A percentile compares a stretch with the other conserved stretches of the same genome.
These are phyloP conservation scores for Diprion similis DNA, from an alignment of 1,140 invertebrate genomes.

Conservation along the genomic window DNA sequence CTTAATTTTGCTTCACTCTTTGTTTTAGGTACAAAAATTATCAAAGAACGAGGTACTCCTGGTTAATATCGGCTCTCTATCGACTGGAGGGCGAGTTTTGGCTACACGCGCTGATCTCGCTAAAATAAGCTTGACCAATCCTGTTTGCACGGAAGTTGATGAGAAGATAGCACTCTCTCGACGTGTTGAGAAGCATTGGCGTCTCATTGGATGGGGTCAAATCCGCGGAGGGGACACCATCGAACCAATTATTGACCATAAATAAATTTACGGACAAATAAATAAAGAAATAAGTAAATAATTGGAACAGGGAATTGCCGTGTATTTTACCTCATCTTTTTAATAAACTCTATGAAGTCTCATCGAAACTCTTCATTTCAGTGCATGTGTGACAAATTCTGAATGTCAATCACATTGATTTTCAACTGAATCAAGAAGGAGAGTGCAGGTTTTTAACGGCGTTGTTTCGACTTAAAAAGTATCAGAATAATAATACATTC, in stretches of 20 bases:
- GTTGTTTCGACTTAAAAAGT: no score
- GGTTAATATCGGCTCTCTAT: conserved; percentile 98
- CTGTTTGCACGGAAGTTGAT: conserved; percentile 98
- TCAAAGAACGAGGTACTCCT: conserved; percentile 75
- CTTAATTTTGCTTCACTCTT: background rate
- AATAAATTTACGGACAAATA: conserved; percentile 37
- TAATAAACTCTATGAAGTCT: background rate
- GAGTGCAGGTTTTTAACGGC: no score
- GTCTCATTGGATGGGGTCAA: conserved; percentile 97
- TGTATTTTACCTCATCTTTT: background rate
- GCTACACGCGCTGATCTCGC: conserved; percentile 98
- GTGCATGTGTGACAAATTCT: no score
- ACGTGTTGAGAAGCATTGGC: conserved; percentile 99
- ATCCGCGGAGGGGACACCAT: conserved; percentile 92
- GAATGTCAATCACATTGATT: no score
- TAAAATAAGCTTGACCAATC: conserved; percentile 95
- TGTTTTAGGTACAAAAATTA: conserved; percentile 68
- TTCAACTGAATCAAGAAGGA: no score
- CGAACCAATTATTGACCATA: conserved; percentile 67
- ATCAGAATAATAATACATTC: no score
- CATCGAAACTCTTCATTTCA: no score
- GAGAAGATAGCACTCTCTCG: conserved; percentile 99
- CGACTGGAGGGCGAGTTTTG: conserved; percentile 95
- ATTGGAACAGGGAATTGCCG: background rate
- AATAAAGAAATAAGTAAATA: background rate